Conservation (phyloP, 2,113 vertebrate genomes). For the Zosterops hypoxanthus region DNA sequence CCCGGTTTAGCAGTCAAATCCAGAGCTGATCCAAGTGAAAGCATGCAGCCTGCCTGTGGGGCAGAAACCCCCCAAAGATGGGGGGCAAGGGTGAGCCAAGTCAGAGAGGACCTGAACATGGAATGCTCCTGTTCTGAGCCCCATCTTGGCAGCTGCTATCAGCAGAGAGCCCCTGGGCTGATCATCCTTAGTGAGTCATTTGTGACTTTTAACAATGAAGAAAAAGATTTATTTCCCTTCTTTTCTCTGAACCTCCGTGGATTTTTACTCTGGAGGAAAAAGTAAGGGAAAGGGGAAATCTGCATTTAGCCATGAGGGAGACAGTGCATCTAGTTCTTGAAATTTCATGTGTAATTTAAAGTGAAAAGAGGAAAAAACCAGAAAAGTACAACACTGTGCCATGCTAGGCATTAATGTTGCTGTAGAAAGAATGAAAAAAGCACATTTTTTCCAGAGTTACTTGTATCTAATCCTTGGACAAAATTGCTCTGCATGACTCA, state of each 20-base stretch:
- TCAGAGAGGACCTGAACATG: neutral
- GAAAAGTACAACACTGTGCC: neutral
- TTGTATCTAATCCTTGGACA: neutral
- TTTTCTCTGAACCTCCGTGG: neutral
- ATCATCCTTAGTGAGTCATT: neutral
- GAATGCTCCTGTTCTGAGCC: neutral
- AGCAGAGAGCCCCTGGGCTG: neutral
- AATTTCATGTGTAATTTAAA: neutral
- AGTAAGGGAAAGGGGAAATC: neutral
- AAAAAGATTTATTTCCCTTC: neutral
- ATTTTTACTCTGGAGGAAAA: neutral
- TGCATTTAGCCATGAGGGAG: neutral
- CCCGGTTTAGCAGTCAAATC: neutral
- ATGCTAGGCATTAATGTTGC: neutral
- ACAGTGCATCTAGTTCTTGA: neutral
- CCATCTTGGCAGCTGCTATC: neutral
- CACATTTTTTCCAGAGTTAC: neutral
- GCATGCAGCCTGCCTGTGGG: neutral
- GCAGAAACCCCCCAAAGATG: neutral
- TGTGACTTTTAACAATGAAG: neutral
- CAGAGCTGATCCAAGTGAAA: neutral
- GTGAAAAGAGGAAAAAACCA: neutral
- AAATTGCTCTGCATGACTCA: conserved; percentile 7
- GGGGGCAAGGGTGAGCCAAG: neutral
- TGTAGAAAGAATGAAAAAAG: neutral